These are phyloP conservation scores for Brachyhypopomus occidentalis DNA, from an alignment of 2,113 vertebrate species.

Conservation along the genomic window DNA sequence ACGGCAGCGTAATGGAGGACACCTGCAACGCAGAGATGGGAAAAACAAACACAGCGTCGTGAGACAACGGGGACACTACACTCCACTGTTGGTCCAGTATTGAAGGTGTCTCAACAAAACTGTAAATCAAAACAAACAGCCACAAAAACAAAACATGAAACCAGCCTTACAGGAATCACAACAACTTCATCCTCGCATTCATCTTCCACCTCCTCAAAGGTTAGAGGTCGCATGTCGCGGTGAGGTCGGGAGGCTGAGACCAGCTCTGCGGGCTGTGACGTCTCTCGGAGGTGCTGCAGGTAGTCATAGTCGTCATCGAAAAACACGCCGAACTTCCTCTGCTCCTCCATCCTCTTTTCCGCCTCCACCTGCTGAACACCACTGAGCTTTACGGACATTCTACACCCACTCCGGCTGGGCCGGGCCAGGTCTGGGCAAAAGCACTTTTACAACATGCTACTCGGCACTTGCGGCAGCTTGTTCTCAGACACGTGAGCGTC, in stretches of 20 bases:
- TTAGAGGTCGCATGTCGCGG: constrained; percentile 46
- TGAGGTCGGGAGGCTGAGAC: constrained; percentile 64
- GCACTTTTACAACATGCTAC: no score
- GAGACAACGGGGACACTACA: no score
- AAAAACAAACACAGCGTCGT: no score
- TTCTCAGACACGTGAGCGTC: no score
- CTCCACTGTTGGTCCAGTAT: neutral
- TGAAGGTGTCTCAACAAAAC: no score
- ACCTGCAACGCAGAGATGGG: constrained; percentile 65
- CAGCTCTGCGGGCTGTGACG: constrained; percentile 76
- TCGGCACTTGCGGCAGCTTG: no score
- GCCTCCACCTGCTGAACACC: constrained; percentile 62
- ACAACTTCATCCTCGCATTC: constrained; percentile 23
- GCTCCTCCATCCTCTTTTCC: constrained; percentile 82
- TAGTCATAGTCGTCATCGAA: constrained; percentile 97
- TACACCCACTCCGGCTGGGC: neutral
- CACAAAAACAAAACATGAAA: neutral
- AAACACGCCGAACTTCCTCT: constrained; percentile 90
- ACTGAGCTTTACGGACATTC: neutral
- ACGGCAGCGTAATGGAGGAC: constrained; percentile 86
- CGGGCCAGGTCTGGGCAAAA: neutral
- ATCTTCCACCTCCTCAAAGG: constrained; percentile 60
- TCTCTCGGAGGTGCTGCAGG: constrained; percentile 92
- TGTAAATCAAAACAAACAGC: neutral
- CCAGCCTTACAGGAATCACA: constrained; percentile 25